Base-by-base conservation (phyloP, 2,113 vertebrate species). In the Pollimyrus isidori region DNA sequence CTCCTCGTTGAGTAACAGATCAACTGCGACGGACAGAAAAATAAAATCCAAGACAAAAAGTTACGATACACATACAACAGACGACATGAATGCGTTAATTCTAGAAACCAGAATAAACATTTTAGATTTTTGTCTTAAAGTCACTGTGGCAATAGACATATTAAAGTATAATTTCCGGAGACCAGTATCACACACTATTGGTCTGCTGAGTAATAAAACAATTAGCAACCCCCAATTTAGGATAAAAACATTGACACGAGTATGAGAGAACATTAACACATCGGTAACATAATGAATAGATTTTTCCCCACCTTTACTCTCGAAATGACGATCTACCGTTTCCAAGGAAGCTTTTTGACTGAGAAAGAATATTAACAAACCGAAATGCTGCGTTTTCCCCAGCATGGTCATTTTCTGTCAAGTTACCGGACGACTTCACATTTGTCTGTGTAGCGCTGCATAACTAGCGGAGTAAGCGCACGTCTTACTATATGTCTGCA, bases 1-100 rank as follows among this genome's bases (percentile, higher is more conserved):
- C 58, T 95, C 96, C 23, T 93, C 94, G n/a, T 88, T 90, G 39
- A 94, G 92, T 87, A 97, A 84, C 45, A 95, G 90, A 7, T 93
- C 91, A 80, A 94, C 97, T 97, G 83, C n/a, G 50, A 56, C 30
- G 48, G 65, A 4, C 4, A 76, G n/a, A 62, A 0, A 35, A 9
- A 45, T 3, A 30, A 7, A 53, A 48, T 89, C 26, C 45, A 23
- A 7, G 7, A 9, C 4, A 50, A 19, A 9, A 42, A n/a, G 50
- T 65, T 11, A 23, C 69, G 13, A 35, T 49, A 15, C 7, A 53
- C 23, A 50, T 23, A 65, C 9, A 65, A 26, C n/a, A 9, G 46
- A 39, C 1, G 35, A 49, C 2, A 65, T 88, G 30, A 84, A 11
- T 21, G 58, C 3, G 48, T 50, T 17, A 23, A 7, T 85, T 49